Evolutionary conservation across 37 sponge, comb jelly and placozoan species (phyloP), one percentile per base, ranked within the genome.

Genomic region (Hormiphora californensis): DNA sequence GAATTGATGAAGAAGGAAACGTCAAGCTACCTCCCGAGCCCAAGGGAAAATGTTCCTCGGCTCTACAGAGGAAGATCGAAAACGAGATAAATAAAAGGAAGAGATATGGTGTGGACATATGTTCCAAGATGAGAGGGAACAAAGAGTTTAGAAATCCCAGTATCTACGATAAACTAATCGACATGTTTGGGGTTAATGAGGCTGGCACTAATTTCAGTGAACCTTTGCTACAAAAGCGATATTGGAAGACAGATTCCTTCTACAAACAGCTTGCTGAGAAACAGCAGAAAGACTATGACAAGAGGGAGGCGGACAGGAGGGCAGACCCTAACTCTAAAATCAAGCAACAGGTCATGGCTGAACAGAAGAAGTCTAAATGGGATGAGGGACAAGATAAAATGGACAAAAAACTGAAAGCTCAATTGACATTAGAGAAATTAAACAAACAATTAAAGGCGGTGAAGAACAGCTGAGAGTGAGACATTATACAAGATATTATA

Each of bases 231-330:
- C 40, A 37, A 4, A 73, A 73, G 43, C 5, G 25, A 4, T 73
- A 43, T n/a, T 73, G 81, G 81, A 43, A 46, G 3, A 27, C 44
- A 22, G 81, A 73, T n/a, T 73, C 81, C 7, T 73, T 73, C 27
- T 73, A 73, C 81, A 73, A 73, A 73, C 81, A 73, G 23, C 25
- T 73, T 23, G 81, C 81, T 0, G 81, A 73, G 25, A 73, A 73
- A n/a, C 81, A 73, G 22, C 81, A 73, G 23, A 73, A 73, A 19
- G 81, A 73, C 41, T 73, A 73, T 40, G 81, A 73, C 3, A 73
- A 28, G 81, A 73, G 81, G 23, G 81, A 73, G 23, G 21, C 36
- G 21, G 81, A 73, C 7, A 43, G 81, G 1, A 73, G 23, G 23
- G 43, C 12, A 22, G 81, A 73, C 27, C 81, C 81, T 15, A 73